Evolutionary conservation across 2,888 invertebrate genomes (phyloP).

Genomic region (Calliscelio sp.): DNA sequence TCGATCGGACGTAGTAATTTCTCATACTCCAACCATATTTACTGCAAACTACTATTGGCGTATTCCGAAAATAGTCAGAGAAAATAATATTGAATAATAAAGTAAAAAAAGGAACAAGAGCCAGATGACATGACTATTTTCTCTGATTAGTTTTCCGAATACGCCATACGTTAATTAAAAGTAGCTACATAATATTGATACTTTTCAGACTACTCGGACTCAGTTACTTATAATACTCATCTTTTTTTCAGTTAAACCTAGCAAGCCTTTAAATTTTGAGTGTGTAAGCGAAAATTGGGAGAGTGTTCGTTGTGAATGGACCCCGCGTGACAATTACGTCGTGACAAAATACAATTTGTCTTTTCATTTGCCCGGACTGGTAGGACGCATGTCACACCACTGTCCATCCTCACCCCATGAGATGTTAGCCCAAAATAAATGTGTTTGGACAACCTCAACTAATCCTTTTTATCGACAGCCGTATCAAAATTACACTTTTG

Average conservation of each 20-base stretch:
- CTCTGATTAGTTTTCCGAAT: no score
- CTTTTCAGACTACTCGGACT: no score
- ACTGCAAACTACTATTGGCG: no score
- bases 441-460: slow-evolving; percentile 87
- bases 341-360: slow-evolving; percentile 87
- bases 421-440: slow-evolving; percentile 81
- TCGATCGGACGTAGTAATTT: no score
- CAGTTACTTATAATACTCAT: neutral
- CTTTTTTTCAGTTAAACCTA: slow-evolving; percentile 87
- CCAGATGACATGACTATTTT: no score
- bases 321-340: slow-evolving; percentile 87
- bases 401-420: slow-evolving; percentile 85
- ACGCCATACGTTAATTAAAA: no score
- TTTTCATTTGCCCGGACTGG: slow-evolving; percentile 86
- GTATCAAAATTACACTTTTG: slow-evolving; percentile 87
- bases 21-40: no score
- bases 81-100: no score
- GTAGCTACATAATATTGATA: no score
- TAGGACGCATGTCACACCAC: slow-evolving; percentile 52
- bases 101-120: no score
- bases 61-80: no score
- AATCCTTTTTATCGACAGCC: slow-evolving; percentile 87
- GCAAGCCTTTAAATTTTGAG: slow-evolving; percentile 89
- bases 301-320: slow-evolving; percentile 92
- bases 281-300: slow-evolving; percentile 92